Evolutionary conservation across 2,113 vertebrate species (phyloP).

Genomic region (Crypturellus undulatus): DNA sequence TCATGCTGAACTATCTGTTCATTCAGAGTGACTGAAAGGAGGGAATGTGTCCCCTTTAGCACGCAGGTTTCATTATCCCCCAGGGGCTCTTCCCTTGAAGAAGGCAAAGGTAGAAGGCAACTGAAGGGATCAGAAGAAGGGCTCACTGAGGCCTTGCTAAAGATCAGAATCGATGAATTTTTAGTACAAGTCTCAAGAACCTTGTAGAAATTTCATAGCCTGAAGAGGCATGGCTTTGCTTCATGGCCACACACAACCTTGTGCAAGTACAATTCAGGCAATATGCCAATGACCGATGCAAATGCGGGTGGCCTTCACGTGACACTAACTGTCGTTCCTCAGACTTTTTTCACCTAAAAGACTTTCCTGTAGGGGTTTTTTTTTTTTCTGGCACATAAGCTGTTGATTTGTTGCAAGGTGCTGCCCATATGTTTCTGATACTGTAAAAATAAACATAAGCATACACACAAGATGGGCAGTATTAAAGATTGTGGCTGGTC

Average conservation of each 20-base stretch:
- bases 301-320: not conserved
- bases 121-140: not conserved
- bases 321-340: not conserved
- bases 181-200: not conserved
- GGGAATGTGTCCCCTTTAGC: rapidly evolving
- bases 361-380: not conserved
- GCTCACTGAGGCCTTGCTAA: not conserved
- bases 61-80: not conserved
- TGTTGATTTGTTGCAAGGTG: not conserved
- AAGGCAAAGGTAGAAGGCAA: not conserved
- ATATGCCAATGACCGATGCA: rapidly evolving
- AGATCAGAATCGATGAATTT: not conserved
- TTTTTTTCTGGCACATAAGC: not conserved
- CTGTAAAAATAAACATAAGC: not conserved
- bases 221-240: not conserved
- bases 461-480: not conserved
- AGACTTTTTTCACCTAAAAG: not conserved
- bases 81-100: rapidly evolving
- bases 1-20: not conserved
- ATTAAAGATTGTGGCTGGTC: not conserved
- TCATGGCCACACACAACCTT: not conserved
- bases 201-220: not conserved
- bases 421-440: not conserved
- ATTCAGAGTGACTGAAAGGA: not conserved
- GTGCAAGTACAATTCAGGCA: not conserved